Conservation (phyloP, 2,888 invertebrate species). For the Anagyrus pseudococci region DNA sequence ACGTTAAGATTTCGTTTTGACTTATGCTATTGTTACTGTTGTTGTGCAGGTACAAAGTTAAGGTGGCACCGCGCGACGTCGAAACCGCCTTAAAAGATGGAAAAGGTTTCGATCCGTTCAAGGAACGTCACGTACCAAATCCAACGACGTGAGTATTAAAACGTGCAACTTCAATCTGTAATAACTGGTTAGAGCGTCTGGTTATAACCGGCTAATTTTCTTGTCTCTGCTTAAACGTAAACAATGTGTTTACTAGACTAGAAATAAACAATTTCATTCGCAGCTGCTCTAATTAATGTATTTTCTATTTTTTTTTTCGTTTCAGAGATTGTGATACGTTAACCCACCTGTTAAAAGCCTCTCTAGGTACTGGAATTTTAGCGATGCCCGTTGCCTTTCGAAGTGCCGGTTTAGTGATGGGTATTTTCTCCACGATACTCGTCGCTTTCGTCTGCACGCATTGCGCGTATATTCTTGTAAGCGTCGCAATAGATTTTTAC, state of each 20-base stretch:
- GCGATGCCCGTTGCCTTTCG: slow-evolving; percentile 93
- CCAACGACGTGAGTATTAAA: slow-evolving; percentile 78
- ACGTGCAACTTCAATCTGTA: too few relatives aligned
- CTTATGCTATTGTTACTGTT: slow-evolving; percentile 38
- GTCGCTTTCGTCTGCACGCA: slow-evolving; percentile 92
- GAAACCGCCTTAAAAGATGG: slow-evolving; percentile 64
- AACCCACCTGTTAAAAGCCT: slow-evolving; percentile 93
- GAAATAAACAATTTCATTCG: slow-evolving; percentile 9
- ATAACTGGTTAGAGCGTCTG: too few relatives aligned
- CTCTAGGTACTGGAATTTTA: slow-evolving; percentile 94
- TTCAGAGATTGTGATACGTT: slow-evolving; percentile 86
- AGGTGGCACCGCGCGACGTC: slow-evolving; percentile 67
- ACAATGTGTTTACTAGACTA: too few relatives aligned
- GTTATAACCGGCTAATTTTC: too few relatives aligned
- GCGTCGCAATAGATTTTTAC: slow-evolving; percentile 45
- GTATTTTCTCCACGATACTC: slow-evolving; percentile 82
- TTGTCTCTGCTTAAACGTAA: too few relatives aligned
- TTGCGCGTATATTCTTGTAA: slow-evolving; percentile 90
- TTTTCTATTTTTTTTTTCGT: slow-evolving; percentile 18
- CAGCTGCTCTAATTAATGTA: neutral
- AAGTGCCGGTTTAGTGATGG: slow-evolving; percentile 83
- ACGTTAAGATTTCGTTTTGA: too few relatives aligned
- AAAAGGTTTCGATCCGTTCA: slow-evolving; percentile 77
- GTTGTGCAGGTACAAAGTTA: slow-evolving; percentile 67
- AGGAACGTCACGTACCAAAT: slow-evolving; percentile 73